Percentiles rank a stretch among this genome's conserved stretches.
Conservation (phyloP, 2,888 invertebrate species). For the Sminthurinus aureus region DNA sequence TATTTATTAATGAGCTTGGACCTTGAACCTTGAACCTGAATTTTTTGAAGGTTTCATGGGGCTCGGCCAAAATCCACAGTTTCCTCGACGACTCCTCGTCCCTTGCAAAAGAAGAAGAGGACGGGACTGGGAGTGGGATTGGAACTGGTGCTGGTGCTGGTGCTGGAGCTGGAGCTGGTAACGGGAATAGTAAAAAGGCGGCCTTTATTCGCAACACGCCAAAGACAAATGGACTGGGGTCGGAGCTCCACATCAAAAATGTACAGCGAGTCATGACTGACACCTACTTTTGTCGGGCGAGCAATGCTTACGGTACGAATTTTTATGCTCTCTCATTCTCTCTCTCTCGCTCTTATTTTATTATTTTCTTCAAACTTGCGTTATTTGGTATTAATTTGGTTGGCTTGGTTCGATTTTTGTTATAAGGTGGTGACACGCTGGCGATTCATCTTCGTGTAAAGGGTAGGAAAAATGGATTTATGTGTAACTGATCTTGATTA, state of each 20-base stretch:
- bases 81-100: conserved; percentile 51
- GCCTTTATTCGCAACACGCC: conserved; percentile 49
- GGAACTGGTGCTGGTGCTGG: too few relatives aligned
- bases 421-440: conserved; percentile 63
- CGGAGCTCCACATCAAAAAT: conserved; percentile 61
- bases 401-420: too few relatives aligned
- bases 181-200: conserved; percentile 1
- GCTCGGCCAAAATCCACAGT: conserved; percentile 43
- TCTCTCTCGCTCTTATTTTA: too few relatives aligned
- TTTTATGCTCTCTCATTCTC: too few relatives aligned
- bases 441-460: conserved; percentile 65
- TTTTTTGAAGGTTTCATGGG: conserved; percentile 29
- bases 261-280: conserved; percentile 61
- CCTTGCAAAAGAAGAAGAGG: conserved; percentile 49
- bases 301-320: conserved; percentile 63
- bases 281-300: conserved; percentile 65
- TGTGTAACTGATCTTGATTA: too few relatives aligned
- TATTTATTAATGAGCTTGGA: too few relatives aligned
- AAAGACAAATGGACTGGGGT: conserved; percentile 68
- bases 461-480: conserved; percentile 61
- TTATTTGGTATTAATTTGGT: too few relatives aligned
- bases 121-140: too few relatives aligned
- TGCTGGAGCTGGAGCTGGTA: too few relatives aligned
- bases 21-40: too few relatives aligned
- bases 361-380: too few relatives aligned